Evolutionary conservation across 2,113 vertebrate species (phyloP).

Genomic region (Clinocottus analis): DNA sequence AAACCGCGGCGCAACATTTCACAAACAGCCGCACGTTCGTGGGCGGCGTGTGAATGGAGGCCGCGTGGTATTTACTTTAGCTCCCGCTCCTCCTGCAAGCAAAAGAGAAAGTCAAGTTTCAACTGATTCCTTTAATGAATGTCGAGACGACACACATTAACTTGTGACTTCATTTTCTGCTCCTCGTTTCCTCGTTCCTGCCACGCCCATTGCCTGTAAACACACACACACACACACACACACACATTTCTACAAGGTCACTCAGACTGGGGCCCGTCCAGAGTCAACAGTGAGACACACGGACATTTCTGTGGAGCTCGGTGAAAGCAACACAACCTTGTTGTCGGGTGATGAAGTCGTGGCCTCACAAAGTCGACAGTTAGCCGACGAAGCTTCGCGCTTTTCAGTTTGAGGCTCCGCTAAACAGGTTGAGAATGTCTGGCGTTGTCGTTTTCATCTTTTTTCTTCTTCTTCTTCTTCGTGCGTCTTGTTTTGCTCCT

Average conservation of each 20-base stretch:
- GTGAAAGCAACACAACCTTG: background rate
- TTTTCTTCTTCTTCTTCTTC: too few relatives aligned
- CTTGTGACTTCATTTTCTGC: background rate
- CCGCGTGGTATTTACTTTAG: background rate
- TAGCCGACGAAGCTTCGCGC: background rate
- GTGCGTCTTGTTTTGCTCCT: slow-evolving; percentile 9
- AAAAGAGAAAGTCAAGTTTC: background rate
- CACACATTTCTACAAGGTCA: slow-evolving; percentile 63
- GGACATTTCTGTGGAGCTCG: slow-evolving; percentile 35
- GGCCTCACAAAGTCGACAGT: slow-evolving; percentile 2
- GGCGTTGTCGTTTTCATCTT: background rate
- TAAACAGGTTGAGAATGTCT: slow-evolving; percentile 31
- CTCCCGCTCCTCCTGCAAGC: background rate
- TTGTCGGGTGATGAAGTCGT: background rate
- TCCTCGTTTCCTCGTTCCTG: slow-evolving; percentile 38
- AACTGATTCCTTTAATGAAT: background rate
- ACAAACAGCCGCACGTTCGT: background rate
- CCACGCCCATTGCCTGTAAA: slow-evolving; percentile 43
- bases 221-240: slow-evolving; percentile 6
- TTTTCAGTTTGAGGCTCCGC: background rate
- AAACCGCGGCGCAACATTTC: background rate
- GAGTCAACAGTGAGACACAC: slow-evolving; percentile 56
- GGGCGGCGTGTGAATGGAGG: too few relatives aligned
- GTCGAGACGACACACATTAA: background rate
- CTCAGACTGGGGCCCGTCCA: too few relatives aligned